phyloP scores from a whole-genome alignment of 2,113 vertebrate genomes.

The Romanogobio albipinnatus region DNA sequence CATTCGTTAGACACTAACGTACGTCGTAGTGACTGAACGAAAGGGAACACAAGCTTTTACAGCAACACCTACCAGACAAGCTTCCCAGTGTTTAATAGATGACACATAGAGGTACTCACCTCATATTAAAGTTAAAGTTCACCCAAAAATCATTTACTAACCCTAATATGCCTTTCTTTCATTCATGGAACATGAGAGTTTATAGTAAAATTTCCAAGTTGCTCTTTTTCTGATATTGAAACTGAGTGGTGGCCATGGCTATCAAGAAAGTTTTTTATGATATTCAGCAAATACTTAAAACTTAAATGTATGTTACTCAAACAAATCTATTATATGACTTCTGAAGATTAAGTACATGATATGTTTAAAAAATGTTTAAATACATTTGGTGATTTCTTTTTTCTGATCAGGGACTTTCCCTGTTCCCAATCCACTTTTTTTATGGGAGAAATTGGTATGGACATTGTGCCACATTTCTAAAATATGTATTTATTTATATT shows the following conservation, averaged over 20 bases:
- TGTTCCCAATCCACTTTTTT: too few species aligned
- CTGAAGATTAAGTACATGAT: not conserved
- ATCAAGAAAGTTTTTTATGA: not conserved
- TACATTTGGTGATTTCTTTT: not conserved
- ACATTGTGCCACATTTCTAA: too few species aligned
- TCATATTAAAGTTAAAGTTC: not conserved
- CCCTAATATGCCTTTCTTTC: not conserved
- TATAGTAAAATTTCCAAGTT: not conserved
- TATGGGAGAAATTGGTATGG: too few species aligned
- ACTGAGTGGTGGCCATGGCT: not conserved
- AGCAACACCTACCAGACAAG: constrained; percentile 15
- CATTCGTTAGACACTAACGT: too few species aligned
- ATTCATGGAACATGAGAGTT: not conserved
- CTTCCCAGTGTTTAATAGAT: constrained; percentile 13
- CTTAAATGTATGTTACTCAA: not conserved
- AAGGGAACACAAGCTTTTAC: constrained; percentile 10
- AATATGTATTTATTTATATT: not conserved
- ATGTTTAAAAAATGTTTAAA: too few species aligned
- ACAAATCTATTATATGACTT: not conserved
- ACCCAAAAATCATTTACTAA: not conserved
- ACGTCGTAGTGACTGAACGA: too few species aligned
- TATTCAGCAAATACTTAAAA: not conserved
- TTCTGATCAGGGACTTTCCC: not conserved
- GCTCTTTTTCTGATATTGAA: not conserved
- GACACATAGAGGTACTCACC: not conserved